Conservation (phyloP, 2,888 invertebrate species). For the Dynastes maya region DNA sequence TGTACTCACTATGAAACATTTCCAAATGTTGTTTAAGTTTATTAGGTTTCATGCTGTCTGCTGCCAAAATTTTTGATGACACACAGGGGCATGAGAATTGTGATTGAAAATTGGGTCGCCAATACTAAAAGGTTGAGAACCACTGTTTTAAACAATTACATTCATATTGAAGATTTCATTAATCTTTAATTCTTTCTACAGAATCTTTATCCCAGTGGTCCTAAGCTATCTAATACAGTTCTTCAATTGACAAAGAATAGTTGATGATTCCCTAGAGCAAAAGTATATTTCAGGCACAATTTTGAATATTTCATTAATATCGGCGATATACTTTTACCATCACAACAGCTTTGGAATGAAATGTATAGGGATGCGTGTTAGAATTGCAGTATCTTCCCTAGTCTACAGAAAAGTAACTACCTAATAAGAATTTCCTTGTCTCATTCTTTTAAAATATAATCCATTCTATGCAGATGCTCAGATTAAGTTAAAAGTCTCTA, state of each 20-base stretch:
- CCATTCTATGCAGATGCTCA: conserved; percentile 70
- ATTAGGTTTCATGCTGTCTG: too few relatives aligned
- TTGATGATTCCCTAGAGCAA: conserved; percentile 44
- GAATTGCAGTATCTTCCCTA: conserved; percentile 82
- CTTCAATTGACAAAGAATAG: conserved; percentile 67
- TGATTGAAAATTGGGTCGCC: too few relatives aligned
- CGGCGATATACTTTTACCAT: conserved; percentile 72
- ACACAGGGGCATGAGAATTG: too few relatives aligned
- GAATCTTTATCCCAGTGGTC: conserved; percentile 77
- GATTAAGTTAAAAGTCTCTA: conserved; percentile 79
- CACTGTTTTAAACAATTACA: too few relatives aligned
- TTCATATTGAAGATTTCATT: too few relatives aligned
- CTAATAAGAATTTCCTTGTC: not conserved
- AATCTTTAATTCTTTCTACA: conserved; percentile 61
- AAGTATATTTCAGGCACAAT: conserved; percentile 55
- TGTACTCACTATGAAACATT: too few relatives aligned
- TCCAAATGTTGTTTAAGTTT: too few relatives aligned
- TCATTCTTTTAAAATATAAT: not conserved
- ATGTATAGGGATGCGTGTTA: conserved; percentile 81
- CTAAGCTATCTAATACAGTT: conserved; percentile 76
- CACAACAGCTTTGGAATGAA: conserved; percentile 73
- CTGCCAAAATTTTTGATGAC: too few relatives aligned
- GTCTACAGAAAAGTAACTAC: conserved; percentile 82
- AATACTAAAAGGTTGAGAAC: too few relatives aligned
- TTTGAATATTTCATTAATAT: conserved; percentile 52